Evolutionary conservation across 2,113 vertebrate species (phyloP), one percentile per base, ranked within the genome.

Genomic region (Carlito syrichta): DNA sequence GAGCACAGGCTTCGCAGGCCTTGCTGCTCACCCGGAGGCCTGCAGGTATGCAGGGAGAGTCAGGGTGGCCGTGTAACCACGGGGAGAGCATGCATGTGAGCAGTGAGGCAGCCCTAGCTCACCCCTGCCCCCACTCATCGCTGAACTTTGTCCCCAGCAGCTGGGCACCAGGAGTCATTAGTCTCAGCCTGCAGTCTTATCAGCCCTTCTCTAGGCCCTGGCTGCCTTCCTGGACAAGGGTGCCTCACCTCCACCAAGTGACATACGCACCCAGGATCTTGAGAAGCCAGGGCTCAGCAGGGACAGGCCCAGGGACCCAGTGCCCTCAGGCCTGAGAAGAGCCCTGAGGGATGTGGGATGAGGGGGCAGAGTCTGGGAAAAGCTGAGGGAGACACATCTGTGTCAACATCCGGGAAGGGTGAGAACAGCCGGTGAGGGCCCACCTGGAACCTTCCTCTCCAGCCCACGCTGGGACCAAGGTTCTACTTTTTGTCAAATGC

Each of bases 91-190:
- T n/a, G n/a, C n/a, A n/a, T n/a, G n/a, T n/a, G n/a, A 43, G 76
- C 79, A 83, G 60, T 50, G 22, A 79, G 69, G 43, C 6, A 23
- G 71, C 74, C 79, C 17, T 71, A 77, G 40, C 52, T 82, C 14
- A 13, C 16, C 77, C 85, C 83, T 69, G 87, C 86, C 77, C 60
- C 83, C 66, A 92, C 27, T n/a, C 48, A 83, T 35, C 48, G 52
- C 83, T 97, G 96, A 97, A 97, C 97, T 98, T 98, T 97, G 97
- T 91, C 69, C 97, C 52, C 20, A n/a, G 74, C 45, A 54, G 96
- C 93, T 95, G 86, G 63, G 48, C 95, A 82, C 25, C 40, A 56
- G 74, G 69, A 96, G 79, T 90, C 79, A 84, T 95, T 84, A 89
- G 93, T 91, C 68, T 62, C 45, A 38, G 50, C 25, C 3, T 3